Evolutionary conservation across 2,888 invertebrate species (phyloP).

Genomic region (Teinopalpus imperialis): DNA sequence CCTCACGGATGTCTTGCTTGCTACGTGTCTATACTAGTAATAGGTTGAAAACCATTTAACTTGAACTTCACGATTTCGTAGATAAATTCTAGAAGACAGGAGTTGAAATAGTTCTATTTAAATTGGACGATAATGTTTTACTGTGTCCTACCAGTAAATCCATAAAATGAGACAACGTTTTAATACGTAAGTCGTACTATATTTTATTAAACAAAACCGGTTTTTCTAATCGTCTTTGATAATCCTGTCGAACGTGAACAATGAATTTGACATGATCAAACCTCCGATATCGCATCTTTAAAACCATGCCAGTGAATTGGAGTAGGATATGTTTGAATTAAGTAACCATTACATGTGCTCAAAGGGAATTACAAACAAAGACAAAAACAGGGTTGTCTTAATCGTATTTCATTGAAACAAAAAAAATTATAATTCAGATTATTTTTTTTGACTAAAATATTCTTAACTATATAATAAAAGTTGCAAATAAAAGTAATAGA

Average conservation of each 20-base stretch:
- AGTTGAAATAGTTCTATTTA: slow-evolving; percentile 21
- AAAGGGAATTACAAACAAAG: slow-evolving; percentile 11
- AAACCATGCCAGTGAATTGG: slow-evolving; percentile 18
- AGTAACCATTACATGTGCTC: slow-evolving; percentile 3
- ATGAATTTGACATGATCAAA: slow-evolving; percentile 21
- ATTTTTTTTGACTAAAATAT: too few relatives aligned
- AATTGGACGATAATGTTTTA: slow-evolving; percentile 46
- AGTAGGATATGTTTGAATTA: slow-evolving; percentile 5
- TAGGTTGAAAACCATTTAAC: slow-evolving; percentile 41
- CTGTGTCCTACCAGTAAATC: slow-evolving; percentile 46
- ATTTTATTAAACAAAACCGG: slow-evolving; percentile 27
- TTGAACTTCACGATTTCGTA: slow-evolving; percentile 35
- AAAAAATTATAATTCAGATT: too few relatives aligned
- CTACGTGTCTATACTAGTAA: slow-evolving; percentile 65
- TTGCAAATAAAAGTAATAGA: too few relatives aligned
- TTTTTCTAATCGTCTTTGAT: slow-evolving; percentile 28
- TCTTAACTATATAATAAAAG: too few relatives aligned
- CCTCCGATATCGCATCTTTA: slow-evolving; percentile 12
- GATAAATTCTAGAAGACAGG: not conserved
- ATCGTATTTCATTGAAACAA: too few relatives aligned
- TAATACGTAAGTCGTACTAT: slow-evolving; percentile 49
- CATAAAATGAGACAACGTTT: slow-evolving; percentile 56
- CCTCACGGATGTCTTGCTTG: slow-evolving; percentile 61
- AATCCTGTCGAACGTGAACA: slow-evolving; percentile 21
- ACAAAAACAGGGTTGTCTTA: slow-evolving; percentile 8